Evolutionary conservation across 1,140 invertebrate genomes (phyloP).

Genomic region (Aphidius ervi): DNA sequence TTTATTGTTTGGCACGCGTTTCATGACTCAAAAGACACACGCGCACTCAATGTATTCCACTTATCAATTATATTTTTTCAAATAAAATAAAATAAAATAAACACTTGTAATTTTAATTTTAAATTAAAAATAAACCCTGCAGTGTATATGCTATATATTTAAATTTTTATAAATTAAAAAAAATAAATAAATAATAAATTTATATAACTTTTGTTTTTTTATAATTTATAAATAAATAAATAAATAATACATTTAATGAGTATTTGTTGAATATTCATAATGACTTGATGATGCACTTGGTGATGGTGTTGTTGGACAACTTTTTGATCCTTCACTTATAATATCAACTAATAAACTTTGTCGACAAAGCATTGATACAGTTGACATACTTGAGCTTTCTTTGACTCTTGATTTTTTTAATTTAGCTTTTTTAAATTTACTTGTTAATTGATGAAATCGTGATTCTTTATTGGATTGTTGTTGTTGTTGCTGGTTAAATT

Average conservation of each 20-base stretch:
- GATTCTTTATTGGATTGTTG: constrained; percentile 28
- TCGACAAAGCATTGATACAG: constrained; percentile 61
- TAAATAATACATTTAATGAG: no score
- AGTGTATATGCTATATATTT: no score
- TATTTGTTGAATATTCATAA: no score
- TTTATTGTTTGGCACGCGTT: constrained; percentile 11
- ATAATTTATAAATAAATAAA: no score
- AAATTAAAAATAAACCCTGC: no score
- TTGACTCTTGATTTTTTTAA: constrained; percentile 49
- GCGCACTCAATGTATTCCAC: constrained; percentile 10
- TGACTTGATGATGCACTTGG: background rate
- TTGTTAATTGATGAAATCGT: constrained; percentile 53
- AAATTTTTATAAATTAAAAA: no score
- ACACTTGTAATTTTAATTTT: constrained; percentile 6
- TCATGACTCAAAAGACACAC: constrained; percentile 17
- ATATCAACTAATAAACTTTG: constrained; percentile 65
- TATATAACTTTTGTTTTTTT: no score
- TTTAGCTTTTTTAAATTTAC: constrained; percentile 59
- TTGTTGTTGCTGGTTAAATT: constrained; percentile 6
- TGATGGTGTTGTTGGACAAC: constrained; percentile 24
- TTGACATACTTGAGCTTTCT: constrained; percentile 49
- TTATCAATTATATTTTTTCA: constrained; percentile 39
- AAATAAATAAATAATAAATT: no score
- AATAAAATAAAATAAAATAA: constrained; percentile 4
- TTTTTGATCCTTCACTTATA: constrained; percentile 31